phyloP scores from a whole-genome alignment of 2,113 vertebrate genomes.

The Mystacornis crossleyi region DNA sequence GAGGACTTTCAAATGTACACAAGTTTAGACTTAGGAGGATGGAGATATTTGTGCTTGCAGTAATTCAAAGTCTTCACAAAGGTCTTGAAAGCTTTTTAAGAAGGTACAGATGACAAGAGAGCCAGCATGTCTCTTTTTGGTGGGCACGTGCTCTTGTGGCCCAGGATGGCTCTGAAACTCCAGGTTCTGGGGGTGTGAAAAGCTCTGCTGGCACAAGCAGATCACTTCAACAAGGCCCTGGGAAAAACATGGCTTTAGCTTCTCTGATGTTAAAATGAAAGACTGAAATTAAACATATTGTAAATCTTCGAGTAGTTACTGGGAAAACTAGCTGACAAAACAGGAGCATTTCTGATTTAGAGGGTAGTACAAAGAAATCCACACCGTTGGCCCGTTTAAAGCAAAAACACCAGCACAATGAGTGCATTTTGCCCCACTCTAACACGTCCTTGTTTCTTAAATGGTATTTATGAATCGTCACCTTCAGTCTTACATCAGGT shows the following conservation, averaged over 20 bases:
- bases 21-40: neutral
- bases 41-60: neutral
- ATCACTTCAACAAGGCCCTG: neutral
- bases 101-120: neutral
- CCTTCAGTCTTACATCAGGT: neutral
- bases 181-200: neutral
- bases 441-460: neutral
- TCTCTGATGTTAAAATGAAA: neutral
- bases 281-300: neutral
- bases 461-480: neutral
- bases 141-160: neutral
- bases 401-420: neutral
- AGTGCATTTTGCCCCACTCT: neutral
- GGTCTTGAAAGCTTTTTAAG: neutral
- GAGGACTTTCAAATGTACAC: neutral
- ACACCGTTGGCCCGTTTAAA: neutral
- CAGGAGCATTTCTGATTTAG: neutral
- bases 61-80: neutral
- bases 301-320: neutral
- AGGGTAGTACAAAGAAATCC: neutral
- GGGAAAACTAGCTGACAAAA: neutral
- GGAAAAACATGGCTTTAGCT: neutral
- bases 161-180: neutral
- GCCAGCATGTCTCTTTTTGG: rapidly evolving
- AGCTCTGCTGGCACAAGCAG: neutral